Base-by-base conservation (phyloP, 2,797 vertebrate species). In the Argya squamiceps region DNA sequence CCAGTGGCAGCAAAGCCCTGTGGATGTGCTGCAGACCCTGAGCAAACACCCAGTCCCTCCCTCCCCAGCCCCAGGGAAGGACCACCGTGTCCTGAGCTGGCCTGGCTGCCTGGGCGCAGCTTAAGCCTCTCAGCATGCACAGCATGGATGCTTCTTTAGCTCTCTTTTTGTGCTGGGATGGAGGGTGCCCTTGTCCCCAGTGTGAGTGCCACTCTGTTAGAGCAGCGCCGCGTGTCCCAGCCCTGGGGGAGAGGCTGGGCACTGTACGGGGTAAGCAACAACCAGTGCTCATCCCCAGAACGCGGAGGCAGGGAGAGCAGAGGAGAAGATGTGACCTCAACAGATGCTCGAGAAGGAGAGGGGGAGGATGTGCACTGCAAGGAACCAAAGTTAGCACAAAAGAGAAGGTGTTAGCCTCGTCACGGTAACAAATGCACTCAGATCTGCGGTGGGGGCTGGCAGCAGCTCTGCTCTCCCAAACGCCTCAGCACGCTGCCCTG, bases 241-340 rank as follows among this genome's bases (percentile, higher is more conserved):
- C 3, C 21, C 60, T 1, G 2, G 29, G 56, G 67, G 26, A 49
- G 34, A 47, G 37, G 36, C 65, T 71, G 9, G 41, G 78, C 0
- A 0, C 73, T 30, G 19, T 24, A 4, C 0, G 0, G 39, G n/a
- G 37, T 14, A 3, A 58, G 26, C 27, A 85, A 7, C 27, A 52
- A 12, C 0, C 1, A 17, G 16, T 5, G n/a, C 15, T 88, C 3
- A 1, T 68, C 46, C 49, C 58, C 15, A 1, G 30, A 93, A 55
- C 0, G 1, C 0, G 1, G 50, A 50, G 43, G 67, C 17, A 3
- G 6, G 30, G 44, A 58, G 53, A 91, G 60, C 47, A 80, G 52
- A 43, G 50, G 74, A 89, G 94, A 62, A 62, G 82, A 30, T 52
- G 69, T 63, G 65, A 78, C 84, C 86, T 56, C 80, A 90, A 73